Evolutionary conservation across 2,113 vertebrate species (phyloP), one percentile per base, ranked within the genome.

Genomic region (Oplegnathus fasciatus): DNA sequence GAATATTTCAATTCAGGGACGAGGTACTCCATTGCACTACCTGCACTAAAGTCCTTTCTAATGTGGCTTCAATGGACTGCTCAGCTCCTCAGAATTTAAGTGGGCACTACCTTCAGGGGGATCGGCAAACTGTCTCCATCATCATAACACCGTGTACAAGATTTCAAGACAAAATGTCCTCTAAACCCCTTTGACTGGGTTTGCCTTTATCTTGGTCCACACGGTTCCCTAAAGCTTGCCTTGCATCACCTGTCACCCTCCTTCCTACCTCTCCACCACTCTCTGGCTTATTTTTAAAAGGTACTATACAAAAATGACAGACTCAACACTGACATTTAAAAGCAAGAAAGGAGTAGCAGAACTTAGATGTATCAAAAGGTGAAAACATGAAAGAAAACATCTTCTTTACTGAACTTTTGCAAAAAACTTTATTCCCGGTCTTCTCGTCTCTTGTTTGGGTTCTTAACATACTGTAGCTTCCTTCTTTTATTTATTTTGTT

Each of bases 381-480:
- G 37, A 18, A 70, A 77, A 71, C 66, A 71, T 62, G 48, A 70
- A 37, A 71, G 22, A 34, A 65, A 84, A 62, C 46, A 26, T 69
- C 1, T 8, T 75, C 9, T 71, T 42, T 10, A 26, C 54, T 17
- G 32, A 83, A 76, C 54, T 48, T 68, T 17, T 60, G 24, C 40
- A 52, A 50, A 26, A 50, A 58, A 50, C 40, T 30, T 48, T 34
- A 26, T 69, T 40, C 69, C 18, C 1, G 0, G 4, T 37, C 24
- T 22, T 64, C 26, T 65, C 28, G 24, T 72, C 26, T 22, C 26
- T 30, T 69, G 42, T 55, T 62, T 46, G 48, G 26, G 1, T 37
- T 75, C 30, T 26, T 57, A 68, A 60, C 40, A 58, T 60, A 9
- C 14, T 37, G 22, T 14, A 65, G 37, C 70, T 60, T 67, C 26